Evolutionary conservation across 2,888 invertebrate genomes (phyloP).

Genomic region (Tyria jacobaeae): DNA sequence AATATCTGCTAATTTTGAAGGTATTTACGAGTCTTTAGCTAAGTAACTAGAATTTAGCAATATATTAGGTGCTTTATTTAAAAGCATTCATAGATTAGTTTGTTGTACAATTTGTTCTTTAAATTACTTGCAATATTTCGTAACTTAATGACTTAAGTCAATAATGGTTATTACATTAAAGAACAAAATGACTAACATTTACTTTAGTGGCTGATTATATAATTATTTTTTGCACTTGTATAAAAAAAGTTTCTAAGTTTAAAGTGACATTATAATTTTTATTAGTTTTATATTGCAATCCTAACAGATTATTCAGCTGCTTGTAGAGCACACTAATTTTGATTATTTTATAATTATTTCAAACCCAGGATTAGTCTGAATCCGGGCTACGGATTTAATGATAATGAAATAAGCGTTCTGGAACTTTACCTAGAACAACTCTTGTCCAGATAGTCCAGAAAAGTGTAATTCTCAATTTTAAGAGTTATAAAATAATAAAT

Average conservation of each 20-base stretch:
- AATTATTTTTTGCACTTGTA: conserved; percentile 32
- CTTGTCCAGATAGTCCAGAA: not conserved
- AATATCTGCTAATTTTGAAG: conserved; percentile 57
- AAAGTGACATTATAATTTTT: conserved; percentile 6
- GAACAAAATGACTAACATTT: conserved; percentile 36
- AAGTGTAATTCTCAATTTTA: not conserved
- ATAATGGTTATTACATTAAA: conserved; percentile 27
- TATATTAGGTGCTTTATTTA: not conserved
- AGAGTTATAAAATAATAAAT: no score
- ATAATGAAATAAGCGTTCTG: no score
- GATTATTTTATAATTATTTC: not conserved
- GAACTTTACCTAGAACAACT: not conserved
- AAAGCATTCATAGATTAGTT: conserved; percentile 13
- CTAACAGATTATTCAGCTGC: conserved; percentile 23
- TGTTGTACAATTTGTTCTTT: conserved; percentile 39
- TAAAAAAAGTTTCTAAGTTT: conserved; percentile 19
- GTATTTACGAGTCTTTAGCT: conserved; percentile 48
- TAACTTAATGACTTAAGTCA: not conserved
- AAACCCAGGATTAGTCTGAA: not conserved
- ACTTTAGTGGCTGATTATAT: conserved; percentile 31
- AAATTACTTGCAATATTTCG: conserved; percentile 13
- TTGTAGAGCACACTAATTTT: conserved; percentile 30
- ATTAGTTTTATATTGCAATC: conserved; percentile 21
- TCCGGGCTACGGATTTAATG: not conserved
- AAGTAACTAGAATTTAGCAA: conserved; percentile 16